A percentile compares a stretch with the other conserved stretches of the same genome.
Evolutionary conservation across 2,888 invertebrate genomes (phyloP).

Genomic region (Lithophane leautieri): DNA sequence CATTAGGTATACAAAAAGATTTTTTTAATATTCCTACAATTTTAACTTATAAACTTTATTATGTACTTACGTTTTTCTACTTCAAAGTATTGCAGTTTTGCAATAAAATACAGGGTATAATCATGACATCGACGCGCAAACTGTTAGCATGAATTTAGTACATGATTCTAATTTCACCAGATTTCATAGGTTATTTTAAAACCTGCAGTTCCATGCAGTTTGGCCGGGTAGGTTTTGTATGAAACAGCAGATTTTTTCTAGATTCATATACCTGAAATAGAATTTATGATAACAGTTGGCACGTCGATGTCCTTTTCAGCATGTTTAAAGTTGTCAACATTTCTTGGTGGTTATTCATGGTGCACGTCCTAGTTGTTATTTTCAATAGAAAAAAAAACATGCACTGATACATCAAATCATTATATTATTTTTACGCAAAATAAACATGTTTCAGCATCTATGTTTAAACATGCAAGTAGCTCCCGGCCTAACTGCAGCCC

Average conservation of each 20-base stretch:
- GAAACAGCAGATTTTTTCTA: background rate
- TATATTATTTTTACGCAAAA: background rate
- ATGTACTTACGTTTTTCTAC: background rate
- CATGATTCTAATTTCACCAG: background rate
- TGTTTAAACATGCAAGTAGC: slow-evolving; percentile 1
- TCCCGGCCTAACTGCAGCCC: slow-evolving; percentile 32
- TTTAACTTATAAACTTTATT: background rate
- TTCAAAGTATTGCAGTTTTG: background rate
- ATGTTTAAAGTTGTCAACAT: background rate
- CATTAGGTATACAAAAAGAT: no score
- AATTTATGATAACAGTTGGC: background rate
- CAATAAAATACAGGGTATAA: background rate
- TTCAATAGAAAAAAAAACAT: background rate
- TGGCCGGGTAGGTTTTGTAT: background rate
- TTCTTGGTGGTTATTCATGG: background rate
- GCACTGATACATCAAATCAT: background rate
- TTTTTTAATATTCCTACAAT: background rate
- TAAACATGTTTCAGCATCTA: background rate
- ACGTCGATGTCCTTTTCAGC: background rate
- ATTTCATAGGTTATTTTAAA: background rate
- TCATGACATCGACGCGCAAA: background rate
- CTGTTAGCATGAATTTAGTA: background rate
- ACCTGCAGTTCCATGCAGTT: background rate
- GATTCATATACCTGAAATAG: background rate
- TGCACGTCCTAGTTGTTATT: background rate